Evolutionary conservation across 64 coral and sea anemone species (phyloP).

Genomic region (Orbicella faveolata): DNA sequence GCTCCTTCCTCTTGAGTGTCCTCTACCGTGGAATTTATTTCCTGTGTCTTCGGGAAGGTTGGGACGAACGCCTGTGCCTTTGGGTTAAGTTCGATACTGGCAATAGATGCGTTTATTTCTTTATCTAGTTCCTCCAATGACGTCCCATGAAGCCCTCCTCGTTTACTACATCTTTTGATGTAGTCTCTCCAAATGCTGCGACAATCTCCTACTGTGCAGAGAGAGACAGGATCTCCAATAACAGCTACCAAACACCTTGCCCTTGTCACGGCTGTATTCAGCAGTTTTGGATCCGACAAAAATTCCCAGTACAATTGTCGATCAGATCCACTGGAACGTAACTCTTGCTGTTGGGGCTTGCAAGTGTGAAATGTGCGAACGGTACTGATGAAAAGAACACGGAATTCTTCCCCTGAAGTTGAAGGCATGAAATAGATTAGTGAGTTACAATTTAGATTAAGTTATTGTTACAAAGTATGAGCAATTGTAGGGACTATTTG

Average conservation of each 20-base stretch:
- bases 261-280: conserved; percentile 77
- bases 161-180: conserved; percentile 56
- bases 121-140: conserved; percentile 34
- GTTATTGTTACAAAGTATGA: too few relatives aligned
- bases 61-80: conserved; percentile 39
- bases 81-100: conserved; percentile 40
- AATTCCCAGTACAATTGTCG: conserved; percentile 63
- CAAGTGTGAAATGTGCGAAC: conserved; percentile 49
- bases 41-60: not conserved
- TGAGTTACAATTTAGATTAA: too few relatives aligned
- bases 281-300: conserved; percentile 75
- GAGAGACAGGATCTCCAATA: conserved; percentile 75
- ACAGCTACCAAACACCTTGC: conserved; percentile 70
- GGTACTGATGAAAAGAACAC: conserved; percentile 60
- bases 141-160: conserved; percentile 35
- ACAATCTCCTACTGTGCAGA: conserved; percentile 75
- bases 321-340: not conserved
- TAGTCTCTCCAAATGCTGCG: conserved; percentile 61
- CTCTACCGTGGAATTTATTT: not conserved
- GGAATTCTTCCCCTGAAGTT: conserved; percentile 48
- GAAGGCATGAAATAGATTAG: not conserved
- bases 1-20: not conserved
- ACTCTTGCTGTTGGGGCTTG: conserved; percentile 18
- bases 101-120: conserved; percentile 31
- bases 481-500: too few relatives aligned